A percentile compares a stretch with the other conserved stretches of the same genome.
phyloP scores from a whole-genome alignment of 1,140 invertebrate genomes.

The Trichonephila clavata region DNA sequence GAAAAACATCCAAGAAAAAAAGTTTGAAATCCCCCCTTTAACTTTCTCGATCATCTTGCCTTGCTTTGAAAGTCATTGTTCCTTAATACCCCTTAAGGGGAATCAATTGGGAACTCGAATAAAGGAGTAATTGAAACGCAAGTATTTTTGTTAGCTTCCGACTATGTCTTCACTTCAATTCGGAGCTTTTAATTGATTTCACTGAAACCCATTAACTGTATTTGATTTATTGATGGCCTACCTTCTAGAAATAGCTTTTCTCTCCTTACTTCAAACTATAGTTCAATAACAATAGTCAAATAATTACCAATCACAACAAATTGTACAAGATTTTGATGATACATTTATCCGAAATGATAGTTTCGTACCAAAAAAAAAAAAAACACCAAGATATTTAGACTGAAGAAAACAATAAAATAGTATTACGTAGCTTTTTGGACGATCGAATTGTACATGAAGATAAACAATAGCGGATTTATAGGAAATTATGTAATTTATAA shows the following conservation, averaged over 20 bases:
- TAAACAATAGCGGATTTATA: too few species aligned
- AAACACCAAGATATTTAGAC: too few species aligned
- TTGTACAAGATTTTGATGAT: not conserved
- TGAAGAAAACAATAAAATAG: too few species aligned
- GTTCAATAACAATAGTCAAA: conserved; percentile 16
- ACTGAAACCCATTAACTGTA: conserved; percentile 29
- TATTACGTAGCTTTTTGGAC: too few species aligned
- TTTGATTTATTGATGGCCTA: conserved; percentile 28
- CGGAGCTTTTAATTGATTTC: conserved; percentile 8
- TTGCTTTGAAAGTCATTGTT: conserved; percentile 27
- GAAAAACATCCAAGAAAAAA: conserved; percentile 22
- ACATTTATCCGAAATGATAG: not conserved
- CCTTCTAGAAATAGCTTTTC: not conserved
- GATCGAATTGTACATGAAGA: too few species aligned
- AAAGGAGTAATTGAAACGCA: conserved; percentile 37
- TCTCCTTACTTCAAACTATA: not conserved
- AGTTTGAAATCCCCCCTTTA: not conserved
- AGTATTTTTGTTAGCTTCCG: conserved; percentile 42
- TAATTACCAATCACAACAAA: not conserved
- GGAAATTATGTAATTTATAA: too few species aligned
- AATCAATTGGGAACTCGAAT: conserved; percentile 42
- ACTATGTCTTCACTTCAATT: conserved; percentile 31
- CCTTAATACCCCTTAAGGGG: conserved; percentile 20
- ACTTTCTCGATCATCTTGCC: not conserved
- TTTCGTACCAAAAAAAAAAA: not conserved